These are phyloP conservation scores for Sapayoa aenigma DNA, from an alignment of 2,113 vertebrate species.

Conservation along the genomic window DNA sequence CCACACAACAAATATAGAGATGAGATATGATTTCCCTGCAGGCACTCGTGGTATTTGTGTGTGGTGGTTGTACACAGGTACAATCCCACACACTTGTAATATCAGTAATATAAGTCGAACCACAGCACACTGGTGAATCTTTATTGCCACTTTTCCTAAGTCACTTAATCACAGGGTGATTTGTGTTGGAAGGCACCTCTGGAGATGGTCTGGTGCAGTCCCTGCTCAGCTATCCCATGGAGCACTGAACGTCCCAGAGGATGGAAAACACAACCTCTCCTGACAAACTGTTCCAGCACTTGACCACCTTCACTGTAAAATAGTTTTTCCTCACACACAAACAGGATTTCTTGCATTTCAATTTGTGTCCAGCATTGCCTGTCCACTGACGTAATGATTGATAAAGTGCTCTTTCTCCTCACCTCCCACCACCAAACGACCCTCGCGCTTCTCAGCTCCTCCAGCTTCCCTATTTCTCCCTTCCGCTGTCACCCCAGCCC, in stretches of 20 bases:
- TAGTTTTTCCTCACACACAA: neutral
- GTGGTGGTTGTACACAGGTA: accelerated
- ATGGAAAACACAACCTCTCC: neutral
- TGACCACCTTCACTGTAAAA: neutral
- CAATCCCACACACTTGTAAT: neutral
- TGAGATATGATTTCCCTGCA: neutral
- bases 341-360: neutral
- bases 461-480: neutral
- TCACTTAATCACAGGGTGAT: neutral
- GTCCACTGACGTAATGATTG: accelerated
- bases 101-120: neutral
- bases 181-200: neutral
- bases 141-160: neutral
- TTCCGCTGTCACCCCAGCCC: neutral
- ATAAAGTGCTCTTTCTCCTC: neutral
- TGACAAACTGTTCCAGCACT: neutral
- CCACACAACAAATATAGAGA: neutral
- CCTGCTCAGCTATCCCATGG: neutral
- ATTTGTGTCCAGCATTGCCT: accelerated
- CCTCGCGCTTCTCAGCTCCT: neutral
- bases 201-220: neutral
- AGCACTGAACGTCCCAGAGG: neutral
- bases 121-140: neutral
- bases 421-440: accelerated
- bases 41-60: neutral